These are phyloP conservation scores for Hiodon alosoides DNA, from an alignment of 2,113 vertebrate species.

Conservation along the genomic window DNA sequence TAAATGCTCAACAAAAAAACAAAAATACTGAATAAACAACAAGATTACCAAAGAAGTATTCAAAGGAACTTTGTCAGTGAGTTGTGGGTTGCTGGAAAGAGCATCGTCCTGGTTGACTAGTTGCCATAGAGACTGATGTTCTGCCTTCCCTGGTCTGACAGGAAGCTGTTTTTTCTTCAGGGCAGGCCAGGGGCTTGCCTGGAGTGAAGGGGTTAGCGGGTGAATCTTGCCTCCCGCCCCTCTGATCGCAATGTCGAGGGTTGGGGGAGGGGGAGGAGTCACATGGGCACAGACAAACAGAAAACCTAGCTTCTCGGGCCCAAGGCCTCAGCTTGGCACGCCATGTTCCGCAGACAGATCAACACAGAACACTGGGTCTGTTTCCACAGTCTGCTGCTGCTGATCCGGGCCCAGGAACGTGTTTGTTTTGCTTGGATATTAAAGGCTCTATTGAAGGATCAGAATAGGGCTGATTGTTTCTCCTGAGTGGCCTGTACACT, in stretches of 20 bases:
- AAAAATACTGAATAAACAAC: not conserved
- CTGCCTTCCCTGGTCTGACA: constrained; percentile 11
- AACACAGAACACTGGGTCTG: not conserved
- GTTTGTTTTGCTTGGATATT: constrained; percentile 6
- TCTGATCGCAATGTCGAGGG: too few species aligned
- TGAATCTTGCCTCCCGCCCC: too few species aligned
- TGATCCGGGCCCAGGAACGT: not conserved
- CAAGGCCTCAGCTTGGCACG: not conserved
- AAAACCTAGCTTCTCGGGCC: not conserved
- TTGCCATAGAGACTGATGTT: constrained; percentile 14
- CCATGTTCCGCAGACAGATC: constrained; percentile 17
- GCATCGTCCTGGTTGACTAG: not conserved
- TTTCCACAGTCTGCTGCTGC: not conserved
- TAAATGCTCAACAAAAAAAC: not conserved
- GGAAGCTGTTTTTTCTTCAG: constrained; percentile 10
- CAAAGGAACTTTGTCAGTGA: not conserved
- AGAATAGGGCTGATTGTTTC: constrained; percentile 7
- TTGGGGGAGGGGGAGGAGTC: not conserved
- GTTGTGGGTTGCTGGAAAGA: not conserved
- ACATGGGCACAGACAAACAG: not conserved
- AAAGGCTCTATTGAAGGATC: not conserved
- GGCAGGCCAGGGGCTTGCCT: not conserved
- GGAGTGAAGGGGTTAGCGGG: not conserved
- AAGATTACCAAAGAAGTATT: not conserved
- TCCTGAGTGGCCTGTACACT: not conserved